A percentile compares a stretch with the other conserved stretches of the same genome.
phyloP scores from a whole-genome alignment of 2,888 invertebrate species.

The Dioctria linearis region DNA sequence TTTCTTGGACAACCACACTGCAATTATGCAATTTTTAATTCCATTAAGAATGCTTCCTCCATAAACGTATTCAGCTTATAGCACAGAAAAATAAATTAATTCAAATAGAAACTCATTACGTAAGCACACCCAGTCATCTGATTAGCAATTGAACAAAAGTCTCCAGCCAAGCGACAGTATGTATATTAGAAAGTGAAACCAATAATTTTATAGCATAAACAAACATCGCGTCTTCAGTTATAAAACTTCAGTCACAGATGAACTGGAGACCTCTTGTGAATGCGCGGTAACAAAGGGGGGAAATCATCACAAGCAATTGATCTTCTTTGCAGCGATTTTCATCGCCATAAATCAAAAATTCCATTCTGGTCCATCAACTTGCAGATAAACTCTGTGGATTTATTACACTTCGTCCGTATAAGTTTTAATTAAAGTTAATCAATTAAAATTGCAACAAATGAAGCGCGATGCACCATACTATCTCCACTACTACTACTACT shows the following conservation, averaged over 20 bases:
- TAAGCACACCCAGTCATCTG: no score
- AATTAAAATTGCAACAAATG: slow-evolving; percentile 3
- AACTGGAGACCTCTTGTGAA: not conserved
- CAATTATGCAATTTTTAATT: no score
- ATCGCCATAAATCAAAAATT: slow-evolving; percentile 13
- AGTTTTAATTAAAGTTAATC: slow-evolving; percentile 24
- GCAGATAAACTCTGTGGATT: not conserved
- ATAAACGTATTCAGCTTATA: no score
- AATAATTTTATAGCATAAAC: slow-evolving; percentile 1
- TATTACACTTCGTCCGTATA: not conserved
- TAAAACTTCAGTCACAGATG: not conserved
- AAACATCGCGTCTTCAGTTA: not conserved
- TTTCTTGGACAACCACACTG: no score
- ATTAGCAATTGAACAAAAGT: no score
- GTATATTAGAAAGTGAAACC: not conserved
- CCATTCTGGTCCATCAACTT: slow-evolving; percentile 7
- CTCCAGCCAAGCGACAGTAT: no score
- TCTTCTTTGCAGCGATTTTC: not conserved
- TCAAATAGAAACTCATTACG: no score
- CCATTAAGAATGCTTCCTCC: no score
- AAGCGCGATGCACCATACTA: not conserved
- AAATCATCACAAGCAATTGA: slow-evolving; percentile 10
- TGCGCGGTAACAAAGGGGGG: not conserved
- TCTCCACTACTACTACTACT: no score
- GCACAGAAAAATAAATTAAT: no score